Base-by-base conservation (phyloP, 2,888 invertebrate genomes). In the Liposcelis brunnea region DNA sequence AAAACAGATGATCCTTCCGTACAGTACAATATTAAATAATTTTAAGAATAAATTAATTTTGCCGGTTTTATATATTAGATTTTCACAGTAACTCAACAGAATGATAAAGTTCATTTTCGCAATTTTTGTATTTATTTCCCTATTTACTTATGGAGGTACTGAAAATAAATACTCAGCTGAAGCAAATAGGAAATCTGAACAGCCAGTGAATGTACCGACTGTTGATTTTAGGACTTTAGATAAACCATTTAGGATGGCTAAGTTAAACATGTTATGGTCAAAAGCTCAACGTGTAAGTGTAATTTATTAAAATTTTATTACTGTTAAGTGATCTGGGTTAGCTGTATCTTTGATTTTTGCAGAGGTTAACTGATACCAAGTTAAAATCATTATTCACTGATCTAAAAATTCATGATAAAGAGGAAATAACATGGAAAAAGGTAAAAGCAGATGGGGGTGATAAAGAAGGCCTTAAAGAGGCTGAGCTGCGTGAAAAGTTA, bases 401-500 rank as follows among this genome's bases (percentile, higher is more conserved):
- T 57, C 65, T 94, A 5, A 86, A 84, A 67, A 73, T 90, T 36
- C 93, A 93, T 50, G 93, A 94, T 57, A 91, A 91, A 66, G 84
- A 89, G 61, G 91, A 94, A 66, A 68, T 90, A 31, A 74, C 78
- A 1, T 75, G 77, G 61, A 94, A 94, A 61, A 77, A 81, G 56
- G 61, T 81, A 2, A 83, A 80, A 58, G 71, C 78, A 37, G 86
- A 90, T 53, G 84, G 84, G 16, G 74, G 79, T 50, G 93, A 94
- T 60, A 83, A 84, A 54, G 86, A 87, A 56, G 91, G 91, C 0
- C 58, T 84, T 5, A 79, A 80, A 58, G 90, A 86, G 60, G 82
- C 85, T 1, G 76, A 77, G 54, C 57, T 91, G 33, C 67, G 90
- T 14, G 77, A 77, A 45, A 87, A 84, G 58, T 68, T 91, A 1